Evolutionary conservation across 35 echinoderm and acorn worm genomes (phyloP).

Genomic region (Anneissia japonica): DNA sequence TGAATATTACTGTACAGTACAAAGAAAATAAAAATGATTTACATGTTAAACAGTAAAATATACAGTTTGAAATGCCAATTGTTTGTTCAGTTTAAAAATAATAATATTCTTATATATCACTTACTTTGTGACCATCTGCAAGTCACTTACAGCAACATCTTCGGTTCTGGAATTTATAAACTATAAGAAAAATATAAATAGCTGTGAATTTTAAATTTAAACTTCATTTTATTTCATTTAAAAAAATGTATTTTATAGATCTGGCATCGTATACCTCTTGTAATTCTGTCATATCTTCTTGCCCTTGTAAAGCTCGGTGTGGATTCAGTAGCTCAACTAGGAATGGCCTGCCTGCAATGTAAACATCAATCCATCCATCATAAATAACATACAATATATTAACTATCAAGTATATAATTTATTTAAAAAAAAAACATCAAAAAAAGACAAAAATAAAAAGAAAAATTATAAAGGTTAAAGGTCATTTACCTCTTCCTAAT

Average conservation of each 20-base stretch:
- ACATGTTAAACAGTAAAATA: background rate
- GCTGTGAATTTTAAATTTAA: no score
- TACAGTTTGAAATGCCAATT: no score
- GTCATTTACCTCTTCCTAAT: conserved; percentile 67
- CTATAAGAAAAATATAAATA: conserved; percentile 12
- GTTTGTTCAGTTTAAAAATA: no score
- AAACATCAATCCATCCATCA: background rate
- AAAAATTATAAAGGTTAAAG: background rate
- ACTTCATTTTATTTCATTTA: no score
- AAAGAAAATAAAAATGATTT: no score
- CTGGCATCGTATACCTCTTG: no score
- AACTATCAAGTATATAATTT: no score
- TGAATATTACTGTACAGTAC: no score
- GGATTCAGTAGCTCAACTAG: conserved; percentile 63
- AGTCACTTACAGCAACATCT: conserved; percentile 32
- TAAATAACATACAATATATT: background rate
- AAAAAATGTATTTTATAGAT: no score
- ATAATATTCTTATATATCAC: no score
- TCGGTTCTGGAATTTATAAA: conserved; percentile 33
- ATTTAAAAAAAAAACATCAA: no score
- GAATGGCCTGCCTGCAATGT: conserved; percentile 79
- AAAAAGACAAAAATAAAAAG: no score
- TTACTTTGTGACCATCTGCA: conserved; percentile 51
- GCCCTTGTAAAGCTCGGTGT: conserved; percentile 21
- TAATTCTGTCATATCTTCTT: conserved; percentile 54